Conservation (phyloP, 2,113 vertebrate species). For the Tapirus terrestris region DNA sequence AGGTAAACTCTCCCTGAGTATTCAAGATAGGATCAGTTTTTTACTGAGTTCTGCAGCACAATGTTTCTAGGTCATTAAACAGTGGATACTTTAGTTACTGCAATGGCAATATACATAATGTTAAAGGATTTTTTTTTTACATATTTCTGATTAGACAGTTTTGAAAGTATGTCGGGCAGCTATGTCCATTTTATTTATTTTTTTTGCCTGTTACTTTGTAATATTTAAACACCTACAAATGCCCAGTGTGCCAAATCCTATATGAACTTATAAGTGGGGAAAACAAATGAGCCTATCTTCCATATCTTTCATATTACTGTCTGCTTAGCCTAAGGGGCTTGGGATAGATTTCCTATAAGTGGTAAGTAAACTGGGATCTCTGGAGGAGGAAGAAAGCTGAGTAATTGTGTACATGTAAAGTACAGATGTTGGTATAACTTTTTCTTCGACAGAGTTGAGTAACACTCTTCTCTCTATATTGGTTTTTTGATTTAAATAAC, state of each 20-base stretch:
- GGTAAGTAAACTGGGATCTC: constrained; percentile 55
- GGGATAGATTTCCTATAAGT: constrained; percentile 69
- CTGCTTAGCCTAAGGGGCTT: constrained; percentile 61
- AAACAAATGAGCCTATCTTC: constrained; percentile 53
- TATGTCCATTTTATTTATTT: background rate
- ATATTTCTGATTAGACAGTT: constrained; percentile 15
- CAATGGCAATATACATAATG: constrained; percentile 23
- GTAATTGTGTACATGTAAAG: constrained; percentile 45
- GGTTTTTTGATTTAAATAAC: constrained; percentile 28
- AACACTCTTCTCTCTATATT: background rate
- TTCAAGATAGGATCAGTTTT: constrained; percentile 27
- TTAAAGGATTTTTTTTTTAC: background rate
- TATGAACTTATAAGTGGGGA: constrained; percentile 49
- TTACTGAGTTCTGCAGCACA: constrained; percentile 17
- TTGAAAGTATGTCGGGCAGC: constrained; percentile 33
- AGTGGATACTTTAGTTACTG: constrained; percentile 19
- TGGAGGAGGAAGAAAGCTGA: constrained; percentile 8
- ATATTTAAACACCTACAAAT: constrained; percentile 57
- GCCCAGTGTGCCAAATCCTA: constrained; percentile 8
- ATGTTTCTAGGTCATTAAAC: constrained; percentile 12
- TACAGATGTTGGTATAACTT: constrained; percentile 36
- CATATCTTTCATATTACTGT: constrained; percentile 62
- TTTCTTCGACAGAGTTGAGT: background rate
- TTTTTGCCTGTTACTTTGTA: constrained; percentile 26
- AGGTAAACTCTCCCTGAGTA: background rate